Evolutionary conservation across 2,113 vertebrate genomes (phyloP), one percentile per base, ranked within the genome.

Genomic region (Engraulis encrasicolus): DNA sequence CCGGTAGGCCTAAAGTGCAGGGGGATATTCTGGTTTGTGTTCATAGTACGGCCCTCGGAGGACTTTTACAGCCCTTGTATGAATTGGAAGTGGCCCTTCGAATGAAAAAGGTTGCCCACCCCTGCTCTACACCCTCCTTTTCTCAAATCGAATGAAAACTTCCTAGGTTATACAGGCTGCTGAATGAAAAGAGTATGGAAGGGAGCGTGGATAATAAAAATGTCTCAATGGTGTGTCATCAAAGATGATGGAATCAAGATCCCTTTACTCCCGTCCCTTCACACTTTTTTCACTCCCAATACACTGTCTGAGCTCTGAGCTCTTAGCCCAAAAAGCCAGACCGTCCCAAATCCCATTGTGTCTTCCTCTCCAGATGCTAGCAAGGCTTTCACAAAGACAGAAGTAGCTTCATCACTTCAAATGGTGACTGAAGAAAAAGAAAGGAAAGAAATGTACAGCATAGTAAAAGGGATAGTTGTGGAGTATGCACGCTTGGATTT

Each of bases 251-350:
- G 61, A 71, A 71, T 71, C 27, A 34, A 34, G 27, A 71, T 71
- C 27, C 2, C 34, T 74, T 71, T 71, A 19, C 9, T 54, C 5
- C 52, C 4, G 2, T 52, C 50, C 12, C 19, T 27, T 27, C n/a
- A 23, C 58, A 9, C 6, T 66, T 27, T 27, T 34, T 31, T 71
- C 34, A 34, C 5, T 27, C 27, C 27, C 31, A 3, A 74, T 12
- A 74, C 23, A 74, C 27, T 31, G 66, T 74, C 27, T n/a, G n/a
- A n/a, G n/a, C n/a, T 74, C 66, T 74, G 66, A 74, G 66, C 66
- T 34, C 14, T 17, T 74, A 11, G 23, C 66, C 66, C 31, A 34
- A 34, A 31, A 74, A 5, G 66, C 66, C 31, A 74, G 31, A 14
- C 66, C 27, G 31, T 31, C 34, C 27, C 66, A 74, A 74, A 17